Conservation (phyloP, 2,797 vertebrate species). For the Chrosomus eos region DNA sequence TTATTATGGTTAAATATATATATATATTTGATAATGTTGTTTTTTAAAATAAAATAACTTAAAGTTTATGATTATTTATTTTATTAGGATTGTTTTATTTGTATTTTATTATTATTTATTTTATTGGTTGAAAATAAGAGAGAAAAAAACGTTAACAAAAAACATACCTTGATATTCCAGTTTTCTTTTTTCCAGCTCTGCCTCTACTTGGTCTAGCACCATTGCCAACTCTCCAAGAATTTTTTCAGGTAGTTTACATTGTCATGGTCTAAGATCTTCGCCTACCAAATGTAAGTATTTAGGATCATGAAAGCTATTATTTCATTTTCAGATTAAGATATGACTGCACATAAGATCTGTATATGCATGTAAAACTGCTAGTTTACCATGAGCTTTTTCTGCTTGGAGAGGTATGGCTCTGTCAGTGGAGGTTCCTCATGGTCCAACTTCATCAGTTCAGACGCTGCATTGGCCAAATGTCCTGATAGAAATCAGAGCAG, state of each 20-base stretch:
- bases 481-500: slow-evolving; percentile 75
- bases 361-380: not conserved
- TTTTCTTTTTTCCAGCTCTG: slow-evolving; percentile 96
- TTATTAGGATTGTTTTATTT: not conserved
- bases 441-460: slow-evolving; percentile 95
- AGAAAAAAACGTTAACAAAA: not conserved
- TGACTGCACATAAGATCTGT: not conserved
- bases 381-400: slow-evolving; percentile 99
- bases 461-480: slow-evolving; percentile 92
- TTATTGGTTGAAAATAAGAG: not conserved
- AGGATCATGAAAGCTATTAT: not conserved
- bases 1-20: not conserved
- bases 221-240: slow-evolving; percentile 95
- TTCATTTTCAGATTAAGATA: not conserved
- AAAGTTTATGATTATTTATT: not conserved
- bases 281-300: slow-evolving; percentile 72
- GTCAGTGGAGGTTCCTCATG: slow-evolving; percentile 93
- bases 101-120: not conserved
- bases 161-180: slow-evolving; percentile 91
- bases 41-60: not conserved
- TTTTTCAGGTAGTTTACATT: slow-evolving; percentile 97
- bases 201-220: slow-evolving; percentile 97
- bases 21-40: not conserved
- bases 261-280: slow-evolving; percentile 97
- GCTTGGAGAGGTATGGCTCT: slow-evolving; percentile 98